Conservation (phyloP, 2,888 invertebrate genomes). For the Rhamphomyia laevipes region DNA sequence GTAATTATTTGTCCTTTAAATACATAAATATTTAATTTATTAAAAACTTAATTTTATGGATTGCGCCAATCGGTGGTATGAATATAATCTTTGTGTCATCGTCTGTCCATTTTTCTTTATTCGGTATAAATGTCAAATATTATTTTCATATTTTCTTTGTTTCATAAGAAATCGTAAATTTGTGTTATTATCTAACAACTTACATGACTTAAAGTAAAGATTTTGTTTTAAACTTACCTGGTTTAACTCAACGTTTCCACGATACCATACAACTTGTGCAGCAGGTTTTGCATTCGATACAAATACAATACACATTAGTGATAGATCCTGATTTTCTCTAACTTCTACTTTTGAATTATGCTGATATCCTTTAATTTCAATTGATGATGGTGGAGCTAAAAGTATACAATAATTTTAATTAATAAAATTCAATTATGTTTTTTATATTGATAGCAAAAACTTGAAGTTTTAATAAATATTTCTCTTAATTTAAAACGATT, state of each 20-base stretch:
- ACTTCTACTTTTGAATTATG: slow-evolving; percentile 69
- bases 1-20: no score
- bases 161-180: no score
- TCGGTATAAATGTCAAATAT: no score
- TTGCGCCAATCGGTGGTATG: no score
- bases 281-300: slow-evolving; percentile 80
- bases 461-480: no score
- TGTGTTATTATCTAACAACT: slow-evolving; percentile 32
- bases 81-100: no score
- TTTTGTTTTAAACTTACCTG: no score
- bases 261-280: slow-evolving; percentile 80
- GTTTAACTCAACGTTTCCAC: slow-evolving; percentile 72
- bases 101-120: no score
- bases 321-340: slow-evolving; percentile 64
- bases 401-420: slow-evolving; percentile 18
- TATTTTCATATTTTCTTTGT: no score
- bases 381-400: slow-evolving; percentile 78
- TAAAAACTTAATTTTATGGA: no score
- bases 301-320: slow-evolving; percentile 73
- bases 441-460: not conserved
- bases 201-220: slow-evolving; percentile 70
- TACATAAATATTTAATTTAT: no score
- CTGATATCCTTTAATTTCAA: slow-evolving; percentile 71
- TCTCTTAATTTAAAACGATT: no score
- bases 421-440: not conserved